Evolutionary conservation across 2,797 vertebrate species (phyloP), one percentile per base, ranked within the genome.

Genomic region (Esox masquinongy): DNA sequence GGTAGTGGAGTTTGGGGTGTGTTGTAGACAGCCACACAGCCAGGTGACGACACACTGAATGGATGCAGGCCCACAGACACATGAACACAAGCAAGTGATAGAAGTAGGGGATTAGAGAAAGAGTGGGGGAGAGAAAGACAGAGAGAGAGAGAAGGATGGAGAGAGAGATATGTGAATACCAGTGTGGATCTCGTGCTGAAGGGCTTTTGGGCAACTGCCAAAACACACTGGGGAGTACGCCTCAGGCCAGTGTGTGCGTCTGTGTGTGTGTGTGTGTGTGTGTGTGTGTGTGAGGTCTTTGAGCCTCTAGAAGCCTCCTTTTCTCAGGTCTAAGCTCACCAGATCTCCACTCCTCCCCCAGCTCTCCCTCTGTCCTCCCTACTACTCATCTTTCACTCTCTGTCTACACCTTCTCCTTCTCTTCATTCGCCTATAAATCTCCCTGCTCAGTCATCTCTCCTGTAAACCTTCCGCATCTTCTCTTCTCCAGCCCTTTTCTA

Each of bases 121-220:
- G 80, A 82, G 34, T 68, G 71, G 68, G 59, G 47, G 72, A 66
- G 75, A 51, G 78, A 82, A 73, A 56, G 80, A 82, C 79, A 85
- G 87, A 88, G 88, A 90, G 89, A 87, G 79, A 85, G 85, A 80
- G 85, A 79, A 49, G 56, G 77, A 34, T 80, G 81, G 73, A 77
- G 77, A 66, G 75, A n/a, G 78, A 82, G 74, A 56, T 79, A 81
- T 78, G 82, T 89, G 82, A 89, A 80, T 83, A 43, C 50, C 79
- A 82, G 80, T 67, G 83, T 79, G 80, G 83, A 88, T 84, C 8
- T 34, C 59, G 11, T 0, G 70, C 91, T 80, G 81, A 59, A 16
- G 84, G 89, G 85, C 79, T 71, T 85, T 88, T 92, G 91, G 88
- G 79, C 70, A 74, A 70, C 79, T 70, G 88, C 91, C 91, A 93